Percentiles rank a stretch among this genome's conserved stretches.
Evolutionary conservation across 2,113 vertebrate genomes (phyloP).

Genomic region (Mustelus asterias): DNA sequence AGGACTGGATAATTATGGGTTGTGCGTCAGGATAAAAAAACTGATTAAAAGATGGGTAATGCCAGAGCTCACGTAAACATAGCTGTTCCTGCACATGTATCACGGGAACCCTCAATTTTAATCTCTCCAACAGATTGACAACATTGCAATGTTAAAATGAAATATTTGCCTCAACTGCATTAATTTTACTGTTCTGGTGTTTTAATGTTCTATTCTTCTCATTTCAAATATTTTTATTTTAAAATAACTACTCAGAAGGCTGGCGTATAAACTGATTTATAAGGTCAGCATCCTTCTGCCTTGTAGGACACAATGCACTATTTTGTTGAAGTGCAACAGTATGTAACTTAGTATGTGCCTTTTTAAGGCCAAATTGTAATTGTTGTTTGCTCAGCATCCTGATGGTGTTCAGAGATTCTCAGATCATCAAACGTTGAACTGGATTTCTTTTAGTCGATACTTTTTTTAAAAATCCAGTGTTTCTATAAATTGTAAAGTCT

Average conservation of each 20-base stretch:
- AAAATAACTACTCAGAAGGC: neutral
- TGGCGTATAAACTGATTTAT: neutral
- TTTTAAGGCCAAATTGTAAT: neutral
- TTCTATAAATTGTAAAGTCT: neutral
- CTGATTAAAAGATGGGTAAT: no score
- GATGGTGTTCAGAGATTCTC: neutral
- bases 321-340: neutral
- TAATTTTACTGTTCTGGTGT: neutral
- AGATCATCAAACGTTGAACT: neutral
- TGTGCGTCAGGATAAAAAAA: no score
- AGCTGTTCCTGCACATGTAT: no score
- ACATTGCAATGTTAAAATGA: neutral
- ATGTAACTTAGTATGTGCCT: neutral
- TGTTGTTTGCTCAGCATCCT: neutral
- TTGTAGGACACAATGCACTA: neutral
- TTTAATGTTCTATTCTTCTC: neutral
- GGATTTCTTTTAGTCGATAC: neutral
- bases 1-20: no score
- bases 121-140: neutral
- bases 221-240: neutral
- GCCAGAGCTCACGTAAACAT: no score
- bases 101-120: no score
- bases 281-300: neutral
- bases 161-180: no score
- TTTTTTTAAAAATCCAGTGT: neutral